Evolutionary conservation across 2,888 invertebrate species (phyloP).

Genomic region (Choreutis nemorana): DNA sequence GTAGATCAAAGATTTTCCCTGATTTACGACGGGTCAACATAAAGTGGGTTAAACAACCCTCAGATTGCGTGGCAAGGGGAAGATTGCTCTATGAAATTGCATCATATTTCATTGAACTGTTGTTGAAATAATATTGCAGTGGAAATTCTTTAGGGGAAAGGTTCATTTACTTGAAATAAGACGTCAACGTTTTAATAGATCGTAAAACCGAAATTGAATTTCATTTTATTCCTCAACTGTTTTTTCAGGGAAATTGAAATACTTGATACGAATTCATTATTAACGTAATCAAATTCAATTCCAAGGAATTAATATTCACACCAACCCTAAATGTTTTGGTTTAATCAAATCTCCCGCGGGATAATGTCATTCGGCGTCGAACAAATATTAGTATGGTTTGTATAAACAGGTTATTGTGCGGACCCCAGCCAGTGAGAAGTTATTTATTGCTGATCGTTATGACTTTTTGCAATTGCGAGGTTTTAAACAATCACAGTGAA

Average conservation of each 20-base stretch:
- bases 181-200: background rate
- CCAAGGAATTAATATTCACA: slow-evolving; percentile 10
- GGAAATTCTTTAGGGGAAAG: slow-evolving; percentile 6
- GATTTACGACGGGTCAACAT: slow-evolving; percentile 11
- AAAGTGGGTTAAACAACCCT: slow-evolving; percentile 12
- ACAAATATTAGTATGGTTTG: slow-evolving; percentile 44
- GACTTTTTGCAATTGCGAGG: no score
- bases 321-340: slow-evolving; percentile 38
- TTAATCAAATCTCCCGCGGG: slow-evolving; percentile 49
- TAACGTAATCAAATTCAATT: slow-evolving; percentile 6
- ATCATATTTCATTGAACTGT: slow-evolving; percentile 18
- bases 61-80: slow-evolving; percentile 8
- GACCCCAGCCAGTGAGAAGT: slow-evolving; percentile 31
- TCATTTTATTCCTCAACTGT: no score
- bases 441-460: slow-evolving; percentile 47
- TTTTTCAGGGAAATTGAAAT: no score
- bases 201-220: background rate
- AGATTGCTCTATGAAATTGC: slow-evolving; percentile 14
- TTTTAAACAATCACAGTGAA: no score
- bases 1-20: background rate
- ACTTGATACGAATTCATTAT: no score
- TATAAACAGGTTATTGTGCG: slow-evolving; percentile 36
- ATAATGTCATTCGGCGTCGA: slow-evolving; percentile 24
- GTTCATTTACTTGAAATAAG: slow-evolving; percentile 1
- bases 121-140: slow-evolving; percentile 13